phyloP scores from a whole-genome alignment of 2,797 vertebrate species.

The Acropternis orthonyx region DNA sequence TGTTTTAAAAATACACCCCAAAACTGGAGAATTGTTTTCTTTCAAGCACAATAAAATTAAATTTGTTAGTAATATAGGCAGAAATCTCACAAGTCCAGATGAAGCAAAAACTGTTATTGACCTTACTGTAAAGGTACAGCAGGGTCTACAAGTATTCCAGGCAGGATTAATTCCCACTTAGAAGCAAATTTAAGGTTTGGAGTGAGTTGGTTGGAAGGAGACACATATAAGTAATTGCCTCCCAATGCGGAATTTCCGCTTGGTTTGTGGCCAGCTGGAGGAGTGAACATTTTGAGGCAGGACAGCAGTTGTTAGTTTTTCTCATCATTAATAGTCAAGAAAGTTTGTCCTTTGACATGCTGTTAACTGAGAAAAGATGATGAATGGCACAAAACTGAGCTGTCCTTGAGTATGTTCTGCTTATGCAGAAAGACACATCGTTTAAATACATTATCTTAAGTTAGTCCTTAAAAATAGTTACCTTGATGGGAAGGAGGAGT shows the following conservation, averaged over 20 bases:
- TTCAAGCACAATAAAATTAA: neutral
- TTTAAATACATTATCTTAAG: neutral
- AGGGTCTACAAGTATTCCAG: neutral
- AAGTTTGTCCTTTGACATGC: neutral
- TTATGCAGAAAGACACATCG: neutral
- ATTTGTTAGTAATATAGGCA: neutral
- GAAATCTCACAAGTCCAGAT: neutral
- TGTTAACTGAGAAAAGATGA: neutral
- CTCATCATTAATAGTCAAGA: slow-evolving; percentile 39
- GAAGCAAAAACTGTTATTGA: neutral
- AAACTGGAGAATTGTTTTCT: neutral
- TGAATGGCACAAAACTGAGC: neutral
- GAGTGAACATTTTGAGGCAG: neutral
- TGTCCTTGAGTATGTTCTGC: neutral
- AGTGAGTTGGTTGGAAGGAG: neutral
- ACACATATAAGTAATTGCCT: slow-evolving; percentile 29
- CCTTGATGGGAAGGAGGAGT: neutral
- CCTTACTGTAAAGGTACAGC: neutral
- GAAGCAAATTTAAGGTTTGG: neutral
- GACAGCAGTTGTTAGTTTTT: neutral
- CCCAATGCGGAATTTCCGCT: slow-evolving; percentile 51
- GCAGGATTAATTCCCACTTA: slow-evolving; percentile 4
- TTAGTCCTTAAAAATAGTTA: neutral
- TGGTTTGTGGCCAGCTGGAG: slow-evolving; percentile 29
- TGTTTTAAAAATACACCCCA: neutral